A percentile compares a stretch with the other conserved stretches of the same genome.
Conservation (phyloP, 2,888 invertebrate genomes). For the Lycophotia porphyrea region DNA sequence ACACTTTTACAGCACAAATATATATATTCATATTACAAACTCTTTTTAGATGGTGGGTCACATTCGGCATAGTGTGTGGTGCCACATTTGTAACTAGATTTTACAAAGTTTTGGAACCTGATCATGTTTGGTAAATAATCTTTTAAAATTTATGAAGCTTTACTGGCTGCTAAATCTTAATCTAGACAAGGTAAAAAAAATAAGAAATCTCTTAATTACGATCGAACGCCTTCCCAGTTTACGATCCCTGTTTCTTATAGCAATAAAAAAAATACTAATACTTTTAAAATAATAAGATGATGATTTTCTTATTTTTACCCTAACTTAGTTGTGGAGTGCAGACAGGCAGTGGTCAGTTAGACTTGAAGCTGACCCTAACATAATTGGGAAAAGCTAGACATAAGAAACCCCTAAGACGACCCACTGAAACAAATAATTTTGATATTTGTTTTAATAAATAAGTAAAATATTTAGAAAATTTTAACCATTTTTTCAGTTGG, state of each 20-base stretch:
- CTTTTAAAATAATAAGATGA: background rate
- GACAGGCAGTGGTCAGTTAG: background rate
- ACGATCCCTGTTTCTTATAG: background rate
- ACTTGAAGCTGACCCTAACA: background rate
- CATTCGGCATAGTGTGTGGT: slow-evolving; percentile 91
- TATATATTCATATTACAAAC: slow-evolving; percentile 4
- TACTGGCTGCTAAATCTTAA: background rate
- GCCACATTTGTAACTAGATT: slow-evolving; percentile 94
- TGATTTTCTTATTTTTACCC: background rate
- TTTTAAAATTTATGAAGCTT: background rate
- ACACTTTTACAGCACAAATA: slow-evolving; percentile 14
- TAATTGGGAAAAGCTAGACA: background rate
- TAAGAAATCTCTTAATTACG: background rate
- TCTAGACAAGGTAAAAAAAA: background rate
- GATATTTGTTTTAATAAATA: background rate
- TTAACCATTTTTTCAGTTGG: slow-evolving; percentile 92
- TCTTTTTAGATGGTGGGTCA: slow-evolving; percentile 90
- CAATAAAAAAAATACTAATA: background rate
- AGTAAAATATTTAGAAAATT: background rate
- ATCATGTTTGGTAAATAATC: slow-evolving; percentile 96
- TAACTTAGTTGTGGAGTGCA: background rate
- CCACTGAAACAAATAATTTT: background rate
- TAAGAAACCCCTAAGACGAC: no score
- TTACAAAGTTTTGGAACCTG: slow-evolving; percentile 97
- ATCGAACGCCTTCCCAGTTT: no score